Conservation (phyloP, 2,113 vertebrate species). For the Elgaria multicarinata region DNA sequence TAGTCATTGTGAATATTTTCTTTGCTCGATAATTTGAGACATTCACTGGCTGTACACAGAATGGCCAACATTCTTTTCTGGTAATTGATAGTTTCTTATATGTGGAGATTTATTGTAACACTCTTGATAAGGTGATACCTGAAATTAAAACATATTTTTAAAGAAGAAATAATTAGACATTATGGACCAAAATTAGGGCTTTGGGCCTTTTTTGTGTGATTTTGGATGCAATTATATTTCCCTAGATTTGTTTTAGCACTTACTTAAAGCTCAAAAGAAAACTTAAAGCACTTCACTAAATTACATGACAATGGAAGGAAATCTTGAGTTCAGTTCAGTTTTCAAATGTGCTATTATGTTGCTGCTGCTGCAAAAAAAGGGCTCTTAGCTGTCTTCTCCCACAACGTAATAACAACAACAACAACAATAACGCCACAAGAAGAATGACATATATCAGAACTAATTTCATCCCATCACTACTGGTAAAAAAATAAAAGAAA, state of each 20-base stretch:
- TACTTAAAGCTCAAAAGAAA: conserved; percentile 12
- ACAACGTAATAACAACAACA: neutral
- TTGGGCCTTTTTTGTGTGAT: neutral
- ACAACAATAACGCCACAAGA: neutral
- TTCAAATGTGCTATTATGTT: neutral
- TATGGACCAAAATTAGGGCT: neutral
- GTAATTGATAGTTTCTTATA: neutral
- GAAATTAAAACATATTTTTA: neutral
- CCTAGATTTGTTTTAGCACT: neutral
- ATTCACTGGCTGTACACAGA: neutral
- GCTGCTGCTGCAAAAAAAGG: conserved; percentile 6
- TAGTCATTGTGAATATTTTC: neutral
- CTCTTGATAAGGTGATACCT: neutral
- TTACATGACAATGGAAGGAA: neutral
- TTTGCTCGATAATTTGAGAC: too few species aligned
- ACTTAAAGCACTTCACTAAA: neutral
- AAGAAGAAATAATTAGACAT: neutral
- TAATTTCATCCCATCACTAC: neutral
- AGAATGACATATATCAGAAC: neutral
- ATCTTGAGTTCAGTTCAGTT: conserved; percentile 4
- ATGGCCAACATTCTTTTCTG: neutral
- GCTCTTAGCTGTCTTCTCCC: neutral
- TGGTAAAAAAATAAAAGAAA: neutral
- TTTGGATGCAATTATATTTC: neutral
- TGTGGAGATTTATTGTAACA: neutral